phyloP scores from a whole-genome alignment of 1,140 invertebrate species.

The Drosophila repletoides region DNA sequence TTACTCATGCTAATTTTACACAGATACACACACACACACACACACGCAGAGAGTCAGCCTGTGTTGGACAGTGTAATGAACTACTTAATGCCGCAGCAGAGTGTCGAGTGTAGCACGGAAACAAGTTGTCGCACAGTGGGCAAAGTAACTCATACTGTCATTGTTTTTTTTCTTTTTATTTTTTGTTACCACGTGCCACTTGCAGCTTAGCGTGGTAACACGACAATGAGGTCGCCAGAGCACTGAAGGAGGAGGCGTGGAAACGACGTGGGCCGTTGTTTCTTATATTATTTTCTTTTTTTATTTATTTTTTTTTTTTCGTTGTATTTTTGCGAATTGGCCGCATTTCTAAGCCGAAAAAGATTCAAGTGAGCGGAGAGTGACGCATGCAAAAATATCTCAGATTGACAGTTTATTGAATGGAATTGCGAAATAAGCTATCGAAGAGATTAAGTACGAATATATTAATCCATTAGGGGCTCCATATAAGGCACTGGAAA shows the following conservation, averaged over 20 bases:
- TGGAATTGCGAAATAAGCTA: constrained; percentile 10
- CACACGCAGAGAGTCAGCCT: not conserved
- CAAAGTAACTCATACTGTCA: not conserved
- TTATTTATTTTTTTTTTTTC: not conserved
- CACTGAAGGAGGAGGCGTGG: constrained; percentile 12
- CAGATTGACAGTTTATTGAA: constrained; percentile 32
- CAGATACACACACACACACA: constrained; percentile 15
- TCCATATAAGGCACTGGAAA: not conserved
- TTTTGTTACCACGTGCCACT: constrained; percentile 52
- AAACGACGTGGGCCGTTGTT: constrained; percentile 19
- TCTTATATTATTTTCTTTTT: not conserved
- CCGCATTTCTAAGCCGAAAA: constrained; percentile 34
- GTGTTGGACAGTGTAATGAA: constrained; percentile 66
- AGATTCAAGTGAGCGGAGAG: constrained; percentile 5
- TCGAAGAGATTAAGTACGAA: constrained; percentile 14
- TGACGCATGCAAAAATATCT: constrained; percentile 34
- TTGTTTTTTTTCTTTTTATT: constrained; percentile 7
- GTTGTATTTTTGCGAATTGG: constrained; percentile 17
- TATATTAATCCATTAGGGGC: not conserved
- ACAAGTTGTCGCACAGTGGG: constrained; percentile 52
- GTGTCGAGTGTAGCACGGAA: constrained; percentile 21
- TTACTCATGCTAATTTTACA: constrained; percentile 79
- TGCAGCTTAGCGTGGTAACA: constrained; percentile 43
- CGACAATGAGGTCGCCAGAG: constrained; percentile 32
- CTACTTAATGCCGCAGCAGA: constrained; percentile 54